Conservation (phyloP, 2,797 vertebrate genomes). For the Halcyon leucocephala region DNA sequence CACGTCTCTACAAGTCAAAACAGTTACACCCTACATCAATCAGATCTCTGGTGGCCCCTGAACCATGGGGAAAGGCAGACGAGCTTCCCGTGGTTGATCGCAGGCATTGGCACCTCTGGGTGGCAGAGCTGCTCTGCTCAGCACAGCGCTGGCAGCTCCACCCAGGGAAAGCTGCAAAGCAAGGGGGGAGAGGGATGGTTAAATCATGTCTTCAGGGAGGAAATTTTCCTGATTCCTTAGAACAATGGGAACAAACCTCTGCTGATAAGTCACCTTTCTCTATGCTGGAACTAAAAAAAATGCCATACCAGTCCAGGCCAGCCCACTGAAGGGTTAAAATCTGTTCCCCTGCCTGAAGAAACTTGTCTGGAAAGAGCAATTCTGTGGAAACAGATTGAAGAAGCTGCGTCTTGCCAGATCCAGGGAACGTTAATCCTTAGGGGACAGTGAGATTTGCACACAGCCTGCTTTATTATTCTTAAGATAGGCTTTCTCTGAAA, state of each 20-base stretch:
- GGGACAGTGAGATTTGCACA: background rate
- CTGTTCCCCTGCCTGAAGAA: background rate
- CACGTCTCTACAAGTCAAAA: background rate
- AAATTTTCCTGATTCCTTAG: background rate
- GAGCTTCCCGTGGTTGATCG: background rate
- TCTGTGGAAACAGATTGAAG: background rate
- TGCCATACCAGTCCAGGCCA: background rate
- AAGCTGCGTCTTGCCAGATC: background rate
- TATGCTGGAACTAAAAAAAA: background rate
- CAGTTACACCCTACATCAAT: background rate
- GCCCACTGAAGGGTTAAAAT: conserved; percentile 1
- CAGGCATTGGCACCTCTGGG: background rate
- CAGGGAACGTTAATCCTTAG: background rate
- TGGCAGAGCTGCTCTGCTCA: background rate
- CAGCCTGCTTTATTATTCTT: conserved; percentile 28
- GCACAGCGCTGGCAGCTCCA: background rate
- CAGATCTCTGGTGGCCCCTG: background rate
- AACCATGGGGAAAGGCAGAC: background rate
- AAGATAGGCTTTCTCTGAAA: conserved; percentile 11
- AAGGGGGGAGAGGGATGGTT: background rate
- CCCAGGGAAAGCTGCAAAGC: background rate
- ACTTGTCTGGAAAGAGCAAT: background rate
- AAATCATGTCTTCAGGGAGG: background rate
- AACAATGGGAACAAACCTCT: background rate
- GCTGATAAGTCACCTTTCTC: background rate